Evolutionary conservation across 2,113 vertebrate species (phyloP).

Genomic region (Scomber japonicus): DNA sequence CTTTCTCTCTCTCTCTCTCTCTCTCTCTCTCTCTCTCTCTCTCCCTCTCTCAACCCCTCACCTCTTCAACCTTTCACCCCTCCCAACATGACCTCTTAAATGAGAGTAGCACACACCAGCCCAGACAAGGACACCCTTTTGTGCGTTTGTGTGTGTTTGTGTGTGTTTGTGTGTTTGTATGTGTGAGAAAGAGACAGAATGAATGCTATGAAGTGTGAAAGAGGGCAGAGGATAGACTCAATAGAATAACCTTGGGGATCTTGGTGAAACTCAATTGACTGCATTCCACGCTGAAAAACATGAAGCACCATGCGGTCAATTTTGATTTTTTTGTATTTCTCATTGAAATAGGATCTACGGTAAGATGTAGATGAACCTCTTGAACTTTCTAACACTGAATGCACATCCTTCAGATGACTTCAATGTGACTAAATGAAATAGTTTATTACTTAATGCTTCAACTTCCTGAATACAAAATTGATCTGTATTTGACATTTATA

Average conservation of each 20-base stretch:
- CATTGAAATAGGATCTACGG: neutral
- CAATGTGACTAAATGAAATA: too few species aligned
- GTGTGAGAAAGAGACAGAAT: conserved; percentile 4
- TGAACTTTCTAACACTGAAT: conserved; percentile 11
- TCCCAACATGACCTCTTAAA: conserved; percentile 42
- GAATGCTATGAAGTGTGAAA: conserved; percentile 20
- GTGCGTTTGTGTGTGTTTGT: conserved; percentile 13
- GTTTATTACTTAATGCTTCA: neutral
- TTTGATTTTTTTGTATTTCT: conserved; percentile 18
- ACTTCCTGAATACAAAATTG: neutral
- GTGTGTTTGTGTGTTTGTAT: conserved; percentile 1
- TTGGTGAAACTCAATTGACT: conserved; percentile 14
- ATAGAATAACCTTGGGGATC: conserved; percentile 29
- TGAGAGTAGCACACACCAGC: conserved; percentile 32
- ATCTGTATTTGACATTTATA: neutral
- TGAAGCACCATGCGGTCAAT: neutral
- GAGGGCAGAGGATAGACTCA: conserved; percentile 13
- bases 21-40: too few species aligned
- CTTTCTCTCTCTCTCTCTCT: conserved; percentile 1
- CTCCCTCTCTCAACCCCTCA: conserved; percentile 32
- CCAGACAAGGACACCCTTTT: conserved; percentile 46
- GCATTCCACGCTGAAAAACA: conserved; percentile 11
- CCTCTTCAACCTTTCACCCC: conserved; percentile 37
- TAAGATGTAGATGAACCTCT: neutral
- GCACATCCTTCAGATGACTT: neutral